Evolutionary conservation across 2,888 invertebrate species (phyloP), one percentile per base, ranked within the genome.

Genomic region (Petrolisthes manimaculis): DNA sequence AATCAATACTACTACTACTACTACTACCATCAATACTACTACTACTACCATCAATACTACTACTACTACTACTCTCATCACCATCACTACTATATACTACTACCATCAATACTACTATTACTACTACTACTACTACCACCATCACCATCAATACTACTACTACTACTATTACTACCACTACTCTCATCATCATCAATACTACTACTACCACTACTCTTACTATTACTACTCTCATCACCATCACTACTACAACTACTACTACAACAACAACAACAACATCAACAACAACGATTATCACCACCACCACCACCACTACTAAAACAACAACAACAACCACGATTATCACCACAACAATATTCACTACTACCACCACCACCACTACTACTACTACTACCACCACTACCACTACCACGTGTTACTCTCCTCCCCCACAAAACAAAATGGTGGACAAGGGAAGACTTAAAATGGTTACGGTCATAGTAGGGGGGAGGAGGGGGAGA

Each of bases 331-430:
- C 55, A 55, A 67, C 67, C 18, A 37, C 37, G 55, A 82, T 56
- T 51, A 82, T 56, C 21, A 67, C 37, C n/a, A 82, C 51, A 21
- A 67, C 37, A 67, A 82, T 24, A 67, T 67, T 51, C 18, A 80
- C 80, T 80, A 80, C 80, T 80, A 80, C 54, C 54, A 54, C 80
- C 54, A 54, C 80, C 54, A 54, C 80, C 54, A 80, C 80, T 54
- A 80, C 54, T 54, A 80, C 54, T 80, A 80, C 80, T 80, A 54
- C 80, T 54, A 5, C 80, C 54, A 80, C 80, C 54, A 80, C 80
- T 80, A 54, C 80, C 54, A 80, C 55, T n/a, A 8, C 75, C 8
- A 8, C 61, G 9, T 14, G 61, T 14, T 61, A 61, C 61, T 61
- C 8, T 61, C 61, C 8, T 61, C 14, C 24, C 1, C 3, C 6